These are phyloP conservation scores for Nemapogon koenigi DNA, from an alignment of 2,888 invertebrate species.

Conservation along the genomic window DNA sequence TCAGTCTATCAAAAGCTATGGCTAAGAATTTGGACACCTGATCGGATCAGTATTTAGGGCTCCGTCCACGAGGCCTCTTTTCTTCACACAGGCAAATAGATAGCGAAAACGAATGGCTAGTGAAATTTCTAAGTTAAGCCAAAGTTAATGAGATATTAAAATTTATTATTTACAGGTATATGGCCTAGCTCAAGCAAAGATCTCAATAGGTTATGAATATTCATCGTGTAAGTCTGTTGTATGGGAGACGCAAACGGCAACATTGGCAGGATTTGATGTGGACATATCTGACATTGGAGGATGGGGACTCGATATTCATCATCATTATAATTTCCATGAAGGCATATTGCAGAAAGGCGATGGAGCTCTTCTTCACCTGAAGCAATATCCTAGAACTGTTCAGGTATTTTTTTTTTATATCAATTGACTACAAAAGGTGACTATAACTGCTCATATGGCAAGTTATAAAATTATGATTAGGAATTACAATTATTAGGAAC, in stretches of 20 bases:
- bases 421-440: too few relatives aligned
- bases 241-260: conserved; percentile 95
- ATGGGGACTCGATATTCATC: conserved; percentile 98
- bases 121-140: too few relatives aligned
- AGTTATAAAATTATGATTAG: too few relatives aligned
- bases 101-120: too few relatives aligned
- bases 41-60: too few relatives aligned
- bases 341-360: conserved; percentile 98
- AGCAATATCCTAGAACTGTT: conserved; percentile 89
- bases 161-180: conserved; percentile 63
- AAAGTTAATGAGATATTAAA: too few relatives aligned
- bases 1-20: too few relatives aligned
- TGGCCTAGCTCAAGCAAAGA: conserved; percentile 85
- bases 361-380: conserved; percentile 93
- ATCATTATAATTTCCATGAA: conserved; percentile 98
- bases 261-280: conserved; percentile 93
- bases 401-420: conserved; percentile 41
- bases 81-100: too few relatives aligned
- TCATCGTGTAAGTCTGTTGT: conserved; percentile 84
- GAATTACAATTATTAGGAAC: not conserved
- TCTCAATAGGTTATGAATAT: conserved; percentile 95
- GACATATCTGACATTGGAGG: conserved; percentile 97
- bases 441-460: too few relatives aligned
- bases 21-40: too few relatives aligned
- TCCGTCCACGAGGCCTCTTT: too few relatives aligned